Evolutionary conservation across 1,140 invertebrate genomes (phyloP), one percentile per base, ranked within the genome.

Genomic region (Lepidurus couesii): DNA sequence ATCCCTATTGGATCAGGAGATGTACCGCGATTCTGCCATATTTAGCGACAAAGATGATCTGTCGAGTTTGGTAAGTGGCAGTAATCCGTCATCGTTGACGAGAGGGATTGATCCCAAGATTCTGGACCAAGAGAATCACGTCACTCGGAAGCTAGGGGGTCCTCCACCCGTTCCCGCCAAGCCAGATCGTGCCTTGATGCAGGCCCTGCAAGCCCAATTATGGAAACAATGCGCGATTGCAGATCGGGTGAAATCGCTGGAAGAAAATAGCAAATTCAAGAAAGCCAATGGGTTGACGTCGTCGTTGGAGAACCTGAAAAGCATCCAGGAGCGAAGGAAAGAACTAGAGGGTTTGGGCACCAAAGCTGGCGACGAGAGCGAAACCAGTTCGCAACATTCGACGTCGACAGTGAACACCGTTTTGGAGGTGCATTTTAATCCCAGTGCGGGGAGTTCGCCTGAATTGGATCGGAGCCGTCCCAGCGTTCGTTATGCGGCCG

Each of bases 21-120:
- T 89, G 1, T 84, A 93, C 82, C 87, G 93, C 82, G 93, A 94
- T 83, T 93, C 92, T 82, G 93, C 93, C 81, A 92, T 94, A 83
- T 94, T 94, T 82, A 94, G 92, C 76, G 93, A 94, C 81, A 87
- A 86, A 24, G 90, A 91, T 53, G 88, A 91, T 79, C 77, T 82
- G 0, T 75, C 83, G 1, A 78, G 81, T 74, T 79, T 82, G 73
- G 79, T 76, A 74, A 81, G 81, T 73, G 44, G 34, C 76, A 77
- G 73, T n/a, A 76, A 79, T 79, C 43, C 77, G 77, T 76, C 77
- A 73, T 77, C 79, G 47, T 43, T 78, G 21, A 78, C 76, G 44
- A 65, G 53, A 65, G 53, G 53, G 1, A 65, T 65, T 16, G 53
- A 65, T 65, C 53, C 53, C 9, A 65, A 16, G 6, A 21, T 65